phyloP scores from a whole-genome alignment of 2,888 invertebrate genomes.

The Brachylomia viminalis region DNA sequence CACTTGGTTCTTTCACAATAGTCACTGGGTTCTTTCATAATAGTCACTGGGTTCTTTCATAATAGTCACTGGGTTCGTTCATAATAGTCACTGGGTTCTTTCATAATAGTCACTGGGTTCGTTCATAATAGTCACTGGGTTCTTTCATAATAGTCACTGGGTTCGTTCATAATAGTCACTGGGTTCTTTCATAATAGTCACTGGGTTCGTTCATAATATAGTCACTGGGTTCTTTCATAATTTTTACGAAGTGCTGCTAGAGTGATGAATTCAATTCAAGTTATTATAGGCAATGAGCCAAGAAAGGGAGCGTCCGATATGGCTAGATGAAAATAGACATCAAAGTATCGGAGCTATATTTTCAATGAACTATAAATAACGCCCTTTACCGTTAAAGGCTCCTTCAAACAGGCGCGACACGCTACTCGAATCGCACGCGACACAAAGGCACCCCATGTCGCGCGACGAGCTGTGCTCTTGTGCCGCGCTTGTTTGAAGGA shows the following conservation, averaged over 20 bases:
- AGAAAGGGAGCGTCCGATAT: slow-evolving; percentile 23
- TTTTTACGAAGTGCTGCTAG: slow-evolving; percentile 27
- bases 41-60: slow-evolving; percentile 43
- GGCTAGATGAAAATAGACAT: slow-evolving; percentile 56
- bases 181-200: slow-evolving; percentile 38
- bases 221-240: slow-evolving; percentile 43
- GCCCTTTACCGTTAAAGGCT: slow-evolving; percentile 13
- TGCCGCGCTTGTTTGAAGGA: too few relatives aligned
- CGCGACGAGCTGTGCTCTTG: too few relatives aligned
- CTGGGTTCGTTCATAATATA: neutral
- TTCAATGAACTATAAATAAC: slow-evolving; percentile 41
- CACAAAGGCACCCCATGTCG: too few relatives aligned
- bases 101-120: too few relatives aligned
- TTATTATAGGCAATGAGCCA: slow-evolving; percentile 37
- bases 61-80: too few relatives aligned
- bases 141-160: slow-evolving; percentile 33
- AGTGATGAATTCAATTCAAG: slow-evolving; percentile 26
- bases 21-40: slow-evolving; percentile 43
- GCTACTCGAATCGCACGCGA: too few relatives aligned
- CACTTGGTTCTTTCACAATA: too few relatives aligned
- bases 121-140: slow-evolving; percentile 33
- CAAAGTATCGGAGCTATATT: slow-evolving; percentile 47
- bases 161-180: slow-evolving; percentile 35
- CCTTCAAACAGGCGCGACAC: too few relatives aligned
- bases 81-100: too few relatives aligned